Evolutionary conservation across 2,888 invertebrate genomes (phyloP).

Genomic region (Chaitophorus viminalis): DNA sequence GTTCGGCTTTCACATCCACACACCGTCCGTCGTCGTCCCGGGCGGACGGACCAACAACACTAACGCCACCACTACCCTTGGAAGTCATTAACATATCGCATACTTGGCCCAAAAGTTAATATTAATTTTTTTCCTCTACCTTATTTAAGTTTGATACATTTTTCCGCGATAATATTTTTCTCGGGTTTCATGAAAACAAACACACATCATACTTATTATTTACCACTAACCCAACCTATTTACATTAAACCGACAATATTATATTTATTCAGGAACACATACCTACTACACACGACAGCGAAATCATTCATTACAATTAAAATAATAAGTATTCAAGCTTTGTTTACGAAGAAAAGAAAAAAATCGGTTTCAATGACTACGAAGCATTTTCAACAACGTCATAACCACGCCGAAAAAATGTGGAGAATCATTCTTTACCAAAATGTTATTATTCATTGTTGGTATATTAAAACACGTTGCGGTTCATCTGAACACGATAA

Average conservation of each 20-base stretch:
- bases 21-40: not conserved
- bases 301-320: too few relatives aligned
- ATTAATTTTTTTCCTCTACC: not conserved
- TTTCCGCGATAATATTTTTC: not conserved
- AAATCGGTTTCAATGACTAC: not conserved
- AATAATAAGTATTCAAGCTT: too few relatives aligned
- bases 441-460: not conserved
- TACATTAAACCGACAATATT: not conserved
- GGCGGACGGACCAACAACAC: conserved; percentile 16
- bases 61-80: conserved; percentile 2
- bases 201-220: too few relatives aligned
- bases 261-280: too few relatives aligned
- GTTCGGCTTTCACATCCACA: conserved; percentile 48
- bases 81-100: not conserved
- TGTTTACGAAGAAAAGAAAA: too few relatives aligned
- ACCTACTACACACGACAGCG: too few relatives aligned
- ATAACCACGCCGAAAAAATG: not conserved
- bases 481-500: not conserved
- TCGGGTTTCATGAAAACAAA: not conserved
- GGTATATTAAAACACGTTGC: not conserved
- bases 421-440: not conserved
- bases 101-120: too few relatives aligned
- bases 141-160: not conserved
- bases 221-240: too few relatives aligned
- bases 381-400: not conserved